Conservation (phyloP, 2,797 vertebrate genomes). For the Bovichtus diacanthus region DNA sequence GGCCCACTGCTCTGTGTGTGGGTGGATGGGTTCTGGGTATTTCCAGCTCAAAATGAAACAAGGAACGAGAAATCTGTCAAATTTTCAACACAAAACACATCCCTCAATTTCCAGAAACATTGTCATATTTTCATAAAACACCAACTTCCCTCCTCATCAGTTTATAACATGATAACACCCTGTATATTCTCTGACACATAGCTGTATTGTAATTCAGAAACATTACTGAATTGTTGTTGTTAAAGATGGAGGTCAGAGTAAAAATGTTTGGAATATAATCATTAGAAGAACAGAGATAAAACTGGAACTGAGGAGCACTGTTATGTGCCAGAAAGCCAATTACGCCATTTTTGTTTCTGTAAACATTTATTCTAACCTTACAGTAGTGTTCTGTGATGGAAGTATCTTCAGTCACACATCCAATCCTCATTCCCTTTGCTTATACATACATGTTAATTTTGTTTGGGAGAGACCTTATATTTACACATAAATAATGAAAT, state of each 20-base stretch:
- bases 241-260: constrained; percentile 8
- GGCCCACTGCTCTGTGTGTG: constrained; percentile 9
- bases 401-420: constrained; percentile 12
- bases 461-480: constrained; percentile 41
- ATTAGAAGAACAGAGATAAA: constrained; percentile 38
- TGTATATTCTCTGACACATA: neutral
- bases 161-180: neutral
- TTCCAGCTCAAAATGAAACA: constrained; percentile 44
- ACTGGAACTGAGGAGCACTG: constrained; percentile 12
- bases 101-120: constrained; percentile 5
- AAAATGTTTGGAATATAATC: constrained; percentile 34
- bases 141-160: neutral
- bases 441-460: constrained; percentile 16
- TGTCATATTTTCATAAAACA: constrained; percentile 11
- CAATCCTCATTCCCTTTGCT: constrained; percentile 30
- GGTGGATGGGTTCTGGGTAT: constrained; percentile 26
- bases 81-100: constrained; percentile 27
- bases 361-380: constrained; percentile 36
- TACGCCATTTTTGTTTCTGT: constrained; percentile 25
- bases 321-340: constrained; percentile 19
- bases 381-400: constrained; percentile 17
- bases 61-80: constrained; percentile 27
- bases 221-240: neutral
- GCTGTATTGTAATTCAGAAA: constrained; percentile 19
- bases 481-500: constrained; percentile 29